Evolutionary conservation across 2,888 invertebrate genomes (phyloP), one percentile per base, ranked within the genome.

Genomic region (Dynastes hyllus): DNA sequence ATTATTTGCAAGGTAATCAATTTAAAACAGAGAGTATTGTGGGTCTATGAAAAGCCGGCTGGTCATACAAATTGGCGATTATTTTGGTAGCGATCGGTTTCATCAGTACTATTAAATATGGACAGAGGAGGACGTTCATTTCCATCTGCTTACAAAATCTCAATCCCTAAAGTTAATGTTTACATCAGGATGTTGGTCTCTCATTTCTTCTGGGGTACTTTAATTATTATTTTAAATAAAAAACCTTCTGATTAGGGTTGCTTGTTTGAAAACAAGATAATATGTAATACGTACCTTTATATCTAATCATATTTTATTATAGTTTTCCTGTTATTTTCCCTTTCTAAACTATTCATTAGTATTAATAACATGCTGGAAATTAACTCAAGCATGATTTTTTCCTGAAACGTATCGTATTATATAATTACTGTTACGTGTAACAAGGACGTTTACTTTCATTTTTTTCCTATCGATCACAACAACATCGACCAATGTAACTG

Each of bases 381-480:
- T 16, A 50, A 69, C 45, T 13, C 40, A 66, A 32, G 37, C 22
- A 11, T 67, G 9, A 13, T 58, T n/a, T 71, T 55, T 71, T 71
- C 71, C 55, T 55, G 55, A 55, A 71, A 55, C 55, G 37, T 66
- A 69, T 6, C 22, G 11, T 69, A 50, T 71, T 71, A 71, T 55
- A 71, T 71, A 71, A 71, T 55, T 40, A 51, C 45, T 45, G 50
- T 51, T 70, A 13, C 71, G 2, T 8, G 22, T n/a, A 53, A 37
- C 71, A 71, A 71, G 71, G 71, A 22, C 71, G 55, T 71, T 69
- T 45, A 70, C 70, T 78, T 70, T 78, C 78, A 58, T 71, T 71
- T 71, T 70, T 70, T 71, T 53, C 5, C 13, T 32, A 71, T 37
- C 53, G 8, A 71, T 37, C 16, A 11, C 55, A 71, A 53, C 53